phyloP scores from a whole-genome alignment of 2,113 vertebrate species.

The Cercopithecus mona region DNA sequence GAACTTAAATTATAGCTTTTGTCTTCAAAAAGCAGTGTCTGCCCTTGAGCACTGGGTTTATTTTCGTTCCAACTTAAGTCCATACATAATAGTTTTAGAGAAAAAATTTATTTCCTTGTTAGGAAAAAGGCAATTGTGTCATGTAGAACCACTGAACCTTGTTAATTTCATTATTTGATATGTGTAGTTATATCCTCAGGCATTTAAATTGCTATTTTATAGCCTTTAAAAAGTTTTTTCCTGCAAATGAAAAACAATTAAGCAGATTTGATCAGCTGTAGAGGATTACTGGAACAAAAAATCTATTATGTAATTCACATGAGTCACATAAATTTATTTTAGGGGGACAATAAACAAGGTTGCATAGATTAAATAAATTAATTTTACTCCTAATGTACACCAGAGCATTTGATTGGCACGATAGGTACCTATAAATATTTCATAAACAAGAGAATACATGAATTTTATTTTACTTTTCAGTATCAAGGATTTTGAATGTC shows the following conservation, averaged over 20 bases:
- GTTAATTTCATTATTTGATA: constrained; percentile 38
- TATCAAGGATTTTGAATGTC: neutral
- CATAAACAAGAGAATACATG: constrained; percentile 21
- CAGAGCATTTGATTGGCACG: constrained; percentile 1
- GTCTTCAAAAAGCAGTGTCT: neutral
- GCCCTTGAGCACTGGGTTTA: constrained; percentile 14
- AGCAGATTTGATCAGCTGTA: neutral
- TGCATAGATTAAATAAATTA: constrained; percentile 38
- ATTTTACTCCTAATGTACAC: neutral
- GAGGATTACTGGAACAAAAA: neutral
- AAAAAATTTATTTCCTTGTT: constrained; percentile 52
- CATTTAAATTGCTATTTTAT: constrained; percentile 51
- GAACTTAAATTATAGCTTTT: neutral
- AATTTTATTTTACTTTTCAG: constrained; percentile 2
- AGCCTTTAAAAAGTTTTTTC: constrained; percentile 45
- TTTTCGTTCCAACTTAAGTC: neutral
- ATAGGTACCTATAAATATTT: constrained; percentile 32
- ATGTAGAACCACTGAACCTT: neutral
- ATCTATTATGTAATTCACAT: neutral
- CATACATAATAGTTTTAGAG: neutral
- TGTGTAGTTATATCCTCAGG: neutral
- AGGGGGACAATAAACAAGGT: constrained; percentile 13
- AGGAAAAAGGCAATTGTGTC: neutral
- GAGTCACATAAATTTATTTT: constrained; percentile 13
- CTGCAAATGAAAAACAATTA: constrained; percentile 57